phyloP scores from a whole-genome alignment of 2,888 invertebrate species.

The Diarsia brunnea region DNA sequence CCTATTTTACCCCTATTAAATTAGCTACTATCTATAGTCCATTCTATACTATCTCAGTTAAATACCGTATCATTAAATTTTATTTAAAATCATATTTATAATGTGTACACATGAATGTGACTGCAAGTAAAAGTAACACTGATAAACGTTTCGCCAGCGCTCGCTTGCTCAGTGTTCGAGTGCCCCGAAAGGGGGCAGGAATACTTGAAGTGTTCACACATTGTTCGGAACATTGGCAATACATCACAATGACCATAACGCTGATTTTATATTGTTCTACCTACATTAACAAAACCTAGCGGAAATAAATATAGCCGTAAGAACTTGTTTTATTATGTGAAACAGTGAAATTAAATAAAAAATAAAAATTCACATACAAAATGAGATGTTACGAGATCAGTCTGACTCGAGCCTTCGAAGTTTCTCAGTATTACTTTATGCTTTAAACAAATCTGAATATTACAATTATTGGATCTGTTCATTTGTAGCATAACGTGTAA shows the following conservation, averaged over 20 bases:
- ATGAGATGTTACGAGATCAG: slow-evolving; percentile 63
- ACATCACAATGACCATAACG: slow-evolving; percentile 28
- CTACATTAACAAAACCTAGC: slow-evolving; percentile 53
- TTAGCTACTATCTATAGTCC: slow-evolving; percentile 86
- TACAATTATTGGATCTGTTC: slow-evolving; percentile 56
- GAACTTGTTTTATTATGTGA: slow-evolving; percentile 50
- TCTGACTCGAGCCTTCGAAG: slow-evolving; percentile 45
- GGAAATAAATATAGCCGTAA: slow-evolving; percentile 53
- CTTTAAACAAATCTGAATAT: slow-evolving; percentile 60
- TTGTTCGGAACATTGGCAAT: slow-evolving; percentile 22
- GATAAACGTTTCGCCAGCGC: slow-evolving; percentile 39
- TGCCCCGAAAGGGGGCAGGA: not conserved
- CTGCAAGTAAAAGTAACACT: slow-evolving; percentile 66
- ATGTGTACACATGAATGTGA: slow-evolving; percentile 58
- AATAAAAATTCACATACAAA: slow-evolving; percentile 51
- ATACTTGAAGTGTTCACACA: slow-evolving; percentile 41
- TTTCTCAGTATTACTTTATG: slow-evolving; percentile 68
- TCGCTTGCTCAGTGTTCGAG: slow-evolving; percentile 5
- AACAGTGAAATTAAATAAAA: slow-evolving; percentile 45
- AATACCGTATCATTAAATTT: slow-evolving; percentile 78
- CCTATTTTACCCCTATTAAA: slow-evolving; percentile 86
- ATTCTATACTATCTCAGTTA: slow-evolving; percentile 85
- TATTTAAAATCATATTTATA: slow-evolving; percentile 67
- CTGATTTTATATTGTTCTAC: slow-evolving; percentile 29
- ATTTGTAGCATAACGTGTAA: slow-evolving; percentile 54